Base-by-base conservation (phyloP, 2,797 vertebrate species). In the Phrynocephalus guinanensis region DNA sequence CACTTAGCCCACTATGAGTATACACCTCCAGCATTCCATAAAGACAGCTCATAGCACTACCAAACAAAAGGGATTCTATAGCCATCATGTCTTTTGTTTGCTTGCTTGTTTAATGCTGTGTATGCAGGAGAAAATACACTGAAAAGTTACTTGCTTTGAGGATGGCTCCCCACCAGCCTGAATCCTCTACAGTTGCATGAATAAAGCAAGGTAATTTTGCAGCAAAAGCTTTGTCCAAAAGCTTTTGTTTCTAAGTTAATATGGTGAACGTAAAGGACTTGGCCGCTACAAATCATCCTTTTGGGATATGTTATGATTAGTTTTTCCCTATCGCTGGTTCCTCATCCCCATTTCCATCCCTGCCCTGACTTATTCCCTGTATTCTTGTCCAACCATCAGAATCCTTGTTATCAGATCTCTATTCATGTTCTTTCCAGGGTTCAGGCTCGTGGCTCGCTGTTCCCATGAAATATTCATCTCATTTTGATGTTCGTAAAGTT, bases 251-350 rank as follows among this genome's bases (percentile, higher is more conserved):
- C 48, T 77, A 6, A 22, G n/a, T 70, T 78, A 44, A 78, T 10
- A 60, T 24, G 60, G 33, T 22, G 4, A 5, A 10, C 1, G 3
- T 3, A 38, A 33, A 68, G 24, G 60, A 26, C 15, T 81, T 73
- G 81, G 33, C 52, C n/a, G 30, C 22, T 24, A 22, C 2, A 20
- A 22, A 28, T n/a, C 56, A 56, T n/a, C 28, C 48, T 24, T 81
- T 88, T 50, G 30, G 79, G 44, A 56, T 8, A 22, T 73, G 15
- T 15, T 66, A 6, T 20, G 82, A 88, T 88, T 60, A 50, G 30
- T n/a, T 0, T 4, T 0, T 0, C 5, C 0, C 20, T 0, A 0
- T 75, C 16, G 28, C 76, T 77, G 73, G 3, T 60, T 11, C 0
- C 56, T 63, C 26, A 0, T 30, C 91, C 87, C 80, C 44, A 2